A percentile compares a stretch with the other conserved stretches of the same genome.
Conservation (phyloP, 2,888 invertebrate species). For the Pheosia gnoma region DNA sequence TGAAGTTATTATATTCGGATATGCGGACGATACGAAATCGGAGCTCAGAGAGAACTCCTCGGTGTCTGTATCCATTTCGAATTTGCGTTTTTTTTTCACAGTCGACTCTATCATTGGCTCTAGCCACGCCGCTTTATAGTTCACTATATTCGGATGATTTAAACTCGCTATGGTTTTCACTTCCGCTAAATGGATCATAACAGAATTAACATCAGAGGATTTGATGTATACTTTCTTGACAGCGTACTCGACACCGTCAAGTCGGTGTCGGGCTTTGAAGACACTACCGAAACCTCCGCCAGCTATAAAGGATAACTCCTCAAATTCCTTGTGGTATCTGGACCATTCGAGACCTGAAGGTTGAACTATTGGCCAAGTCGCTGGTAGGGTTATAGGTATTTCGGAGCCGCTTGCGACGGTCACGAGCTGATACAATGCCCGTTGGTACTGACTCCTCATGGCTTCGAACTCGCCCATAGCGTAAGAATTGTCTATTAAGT, state of each 20-base stretch:
- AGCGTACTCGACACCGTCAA: conserved; percentile 91
- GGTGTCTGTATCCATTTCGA: conserved; percentile 68
- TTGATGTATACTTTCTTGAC: conserved; percentile 90
- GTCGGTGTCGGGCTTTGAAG: conserved; percentile 88
- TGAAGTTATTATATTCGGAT: conserved; percentile 72
- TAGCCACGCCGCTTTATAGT: conserved; percentile 93
- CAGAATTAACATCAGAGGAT: conserved; percentile 85
- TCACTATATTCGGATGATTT: conserved; percentile 91
- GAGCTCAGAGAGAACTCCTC: conserved; percentile 62
- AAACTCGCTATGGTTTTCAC: conserved; percentile 91
- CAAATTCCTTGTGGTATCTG: conserved; percentile 88
- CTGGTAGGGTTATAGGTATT: conserved; percentile 75
- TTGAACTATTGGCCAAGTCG: conserved; percentile 78
- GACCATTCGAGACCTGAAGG: conserved; percentile 85
- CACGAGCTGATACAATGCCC: conserved; percentile 86
- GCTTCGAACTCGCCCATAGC: conserved; percentile 88
- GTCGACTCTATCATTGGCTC: conserved; percentile 85
- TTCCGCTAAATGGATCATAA: conserved; percentile 88
- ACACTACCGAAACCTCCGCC: conserved; percentile 91
- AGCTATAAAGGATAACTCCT: conserved; percentile 88
- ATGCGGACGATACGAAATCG: conserved; percentile 59
- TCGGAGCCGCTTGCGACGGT: conserved; percentile 84
- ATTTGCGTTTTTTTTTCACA: conserved; percentile 63
- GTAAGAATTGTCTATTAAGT: conserved; percentile 88
- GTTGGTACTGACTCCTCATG: conserved; percentile 87